Conservation (phyloP, 2,113 vertebrate genomes). For the Aphelocoma coerulescens region DNA sequence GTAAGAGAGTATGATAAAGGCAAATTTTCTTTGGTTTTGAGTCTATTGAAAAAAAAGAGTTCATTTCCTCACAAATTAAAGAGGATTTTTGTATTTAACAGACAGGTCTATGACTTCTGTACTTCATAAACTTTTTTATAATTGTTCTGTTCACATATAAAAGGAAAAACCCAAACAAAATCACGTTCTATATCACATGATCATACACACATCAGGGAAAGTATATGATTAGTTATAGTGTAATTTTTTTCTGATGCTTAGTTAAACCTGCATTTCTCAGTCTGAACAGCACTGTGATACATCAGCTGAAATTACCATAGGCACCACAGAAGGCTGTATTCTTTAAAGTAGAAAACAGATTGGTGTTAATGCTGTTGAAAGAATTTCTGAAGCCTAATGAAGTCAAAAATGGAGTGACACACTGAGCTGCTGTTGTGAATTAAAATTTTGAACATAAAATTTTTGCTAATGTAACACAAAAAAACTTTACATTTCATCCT, state of each 20-base stretch:
- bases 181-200: accelerated
- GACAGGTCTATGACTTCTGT: not conserved
- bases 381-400: not conserved
- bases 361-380: not conserved
- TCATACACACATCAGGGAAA: not conserved
- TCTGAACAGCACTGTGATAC: not conserved
- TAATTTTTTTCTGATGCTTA: not conserved
- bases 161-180: not conserved
- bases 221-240: not conserved
- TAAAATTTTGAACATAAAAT: not conserved
- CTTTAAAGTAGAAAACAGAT: not conserved
- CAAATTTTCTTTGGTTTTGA: not conserved
- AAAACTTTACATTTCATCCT: not conserved
- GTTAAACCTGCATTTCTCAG: not conserved
- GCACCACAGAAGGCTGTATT: not conserved
- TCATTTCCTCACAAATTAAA: not conserved
- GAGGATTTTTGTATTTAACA: not conserved
- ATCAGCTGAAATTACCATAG: not conserved
- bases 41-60: not conserved
- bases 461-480: not conserved
- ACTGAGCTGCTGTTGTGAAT: not conserved
- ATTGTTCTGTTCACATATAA: not conserved
- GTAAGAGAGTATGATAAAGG: not conserved
- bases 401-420: not conserved
- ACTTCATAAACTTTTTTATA: not conserved